Percentiles rank a stretch among this genome's conserved stretches.
Conservation (phyloP, 2,888 invertebrate genomes). For the Leucozona laternaria region DNA sequence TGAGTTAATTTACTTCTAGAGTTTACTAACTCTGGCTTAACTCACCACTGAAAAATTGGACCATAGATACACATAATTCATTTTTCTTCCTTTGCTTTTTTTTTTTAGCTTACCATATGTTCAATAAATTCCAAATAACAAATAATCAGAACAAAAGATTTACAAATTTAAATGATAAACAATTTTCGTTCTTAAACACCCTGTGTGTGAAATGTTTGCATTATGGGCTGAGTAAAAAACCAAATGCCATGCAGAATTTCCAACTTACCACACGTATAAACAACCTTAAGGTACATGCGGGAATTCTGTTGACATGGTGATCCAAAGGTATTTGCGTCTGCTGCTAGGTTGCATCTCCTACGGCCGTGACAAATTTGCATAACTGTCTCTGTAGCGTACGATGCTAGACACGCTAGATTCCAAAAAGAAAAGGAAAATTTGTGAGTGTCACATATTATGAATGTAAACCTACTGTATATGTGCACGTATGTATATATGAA, state of each 20-base stretch:
- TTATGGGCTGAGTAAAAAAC: slow-evolving; percentile 25
- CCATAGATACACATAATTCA: no score
- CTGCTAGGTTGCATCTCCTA: slow-evolving; percentile 91
- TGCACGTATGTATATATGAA: slow-evolving; percentile 14
- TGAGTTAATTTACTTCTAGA: no score
- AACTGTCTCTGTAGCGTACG: slow-evolving; percentile 94
- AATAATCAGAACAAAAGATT: no score
- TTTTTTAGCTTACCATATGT: no score
- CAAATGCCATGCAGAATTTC: slow-evolving; percentile 41
- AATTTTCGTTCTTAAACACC: slow-evolving; percentile 4
- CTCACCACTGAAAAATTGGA: no score
- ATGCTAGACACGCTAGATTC: slow-evolving; percentile 92
- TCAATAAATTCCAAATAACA: no score
- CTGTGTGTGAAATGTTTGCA: slow-evolving; percentile 1
- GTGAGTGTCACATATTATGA: background rate
- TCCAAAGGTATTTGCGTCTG: slow-evolving; percentile 93
- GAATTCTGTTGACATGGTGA: slow-evolving; percentile 92
- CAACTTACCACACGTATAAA: slow-evolving; percentile 93
- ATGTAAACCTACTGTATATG: background rate
- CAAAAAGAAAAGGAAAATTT: slow-evolving; percentile 57
- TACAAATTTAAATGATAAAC: background rate
- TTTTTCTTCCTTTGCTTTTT: no score
- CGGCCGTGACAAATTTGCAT: slow-evolving; percentile 95
- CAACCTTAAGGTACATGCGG: slow-evolving; percentile 93
- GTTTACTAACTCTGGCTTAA: no score